These are phyloP conservation scores for Cyprinodon variegatus DNA, from an alignment of 2,113 vertebrate genomes.

Conservation along the genomic window DNA sequence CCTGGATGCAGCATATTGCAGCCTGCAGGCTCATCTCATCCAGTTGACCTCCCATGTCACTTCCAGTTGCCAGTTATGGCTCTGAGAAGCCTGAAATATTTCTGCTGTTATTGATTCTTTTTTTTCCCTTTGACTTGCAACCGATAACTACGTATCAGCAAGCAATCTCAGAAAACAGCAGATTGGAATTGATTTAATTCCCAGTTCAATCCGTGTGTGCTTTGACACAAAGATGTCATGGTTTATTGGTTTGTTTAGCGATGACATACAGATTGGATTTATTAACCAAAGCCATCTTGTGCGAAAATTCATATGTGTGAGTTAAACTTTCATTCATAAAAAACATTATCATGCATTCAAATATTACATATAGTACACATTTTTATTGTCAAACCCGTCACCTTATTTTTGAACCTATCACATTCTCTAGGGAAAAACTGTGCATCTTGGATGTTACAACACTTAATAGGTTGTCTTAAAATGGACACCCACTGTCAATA, in stretches of 20 bases:
- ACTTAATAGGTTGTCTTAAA: background rate
- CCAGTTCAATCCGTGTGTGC: background rate
- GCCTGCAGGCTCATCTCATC: slow-evolving; percentile 16
- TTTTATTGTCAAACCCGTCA: background rate
- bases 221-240: slow-evolving; percentile 7
- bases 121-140: background rate
- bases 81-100: slow-evolving; percentile 47
- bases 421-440: background rate
- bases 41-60: slow-evolving; percentile 38
- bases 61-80: slow-evolving; percentile 21
- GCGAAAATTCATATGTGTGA: background rate
- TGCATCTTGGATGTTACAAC: background rate
- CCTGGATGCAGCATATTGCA: background rate
- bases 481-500: background rate
- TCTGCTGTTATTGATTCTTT: slow-evolving; percentile 43
- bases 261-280: background rate
- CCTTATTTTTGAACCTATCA: background rate
- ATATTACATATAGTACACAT: background rate
- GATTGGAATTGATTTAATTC: slow-evolving; percentile 54
- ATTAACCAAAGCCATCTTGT: background rate
- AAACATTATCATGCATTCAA: background rate
- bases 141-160: slow-evolving; percentile 21
- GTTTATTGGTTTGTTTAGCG: slow-evolving; percentile 16
- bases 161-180: slow-evolving; percentile 41
- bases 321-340: background rate